Percentiles rank a stretch among this genome's conserved stretches.
Evolutionary conservation across 2,113 vertebrate genomes (phyloP).

Genomic region (Perca flavescens): DNA sequence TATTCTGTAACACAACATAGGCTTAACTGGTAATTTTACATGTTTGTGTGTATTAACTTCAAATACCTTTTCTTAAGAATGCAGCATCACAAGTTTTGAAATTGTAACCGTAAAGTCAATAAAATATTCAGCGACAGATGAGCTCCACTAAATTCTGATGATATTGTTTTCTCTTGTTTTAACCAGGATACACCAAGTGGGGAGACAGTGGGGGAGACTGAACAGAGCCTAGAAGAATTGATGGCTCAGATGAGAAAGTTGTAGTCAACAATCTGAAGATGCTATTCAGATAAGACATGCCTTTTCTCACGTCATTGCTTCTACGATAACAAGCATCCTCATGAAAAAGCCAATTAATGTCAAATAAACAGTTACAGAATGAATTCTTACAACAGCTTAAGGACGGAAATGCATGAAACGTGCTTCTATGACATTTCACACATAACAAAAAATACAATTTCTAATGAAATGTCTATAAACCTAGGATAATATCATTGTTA

Average conservation of each 20-base stretch:
- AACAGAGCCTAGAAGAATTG: conserved; percentile 94
- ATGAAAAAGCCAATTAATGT: neutral
- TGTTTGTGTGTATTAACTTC: neutral
- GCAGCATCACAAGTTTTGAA: neutral
- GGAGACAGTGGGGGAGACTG: conserved; percentile 86
- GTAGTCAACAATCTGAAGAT: conserved; percentile 73
- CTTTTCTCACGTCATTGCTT: neutral
- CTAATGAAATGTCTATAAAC: conserved; percentile 10
- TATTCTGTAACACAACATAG: neutral
- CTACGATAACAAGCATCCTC: conserved; percentile 27
- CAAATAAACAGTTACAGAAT: neutral
- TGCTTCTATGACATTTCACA: conserved; percentile 26
- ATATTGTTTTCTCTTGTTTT: conserved; percentile 26
- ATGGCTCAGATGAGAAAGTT: conserved; percentile 96
- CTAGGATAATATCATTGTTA: conserved; percentile 21
- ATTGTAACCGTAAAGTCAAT: neutral
- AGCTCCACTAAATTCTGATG: neutral
- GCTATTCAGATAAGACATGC: neutral
- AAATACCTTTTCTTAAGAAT: neutral
- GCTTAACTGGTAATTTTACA: neutral
- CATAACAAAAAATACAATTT: neutral
- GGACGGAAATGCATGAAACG: conserved; percentile 44
- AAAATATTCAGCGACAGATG: neutral
- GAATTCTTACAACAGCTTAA: neutral
- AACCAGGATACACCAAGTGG: conserved; percentile 67